phyloP scores from a whole-genome alignment of 2,113 vertebrate genomes.

The Sula dactylatra region DNA sequence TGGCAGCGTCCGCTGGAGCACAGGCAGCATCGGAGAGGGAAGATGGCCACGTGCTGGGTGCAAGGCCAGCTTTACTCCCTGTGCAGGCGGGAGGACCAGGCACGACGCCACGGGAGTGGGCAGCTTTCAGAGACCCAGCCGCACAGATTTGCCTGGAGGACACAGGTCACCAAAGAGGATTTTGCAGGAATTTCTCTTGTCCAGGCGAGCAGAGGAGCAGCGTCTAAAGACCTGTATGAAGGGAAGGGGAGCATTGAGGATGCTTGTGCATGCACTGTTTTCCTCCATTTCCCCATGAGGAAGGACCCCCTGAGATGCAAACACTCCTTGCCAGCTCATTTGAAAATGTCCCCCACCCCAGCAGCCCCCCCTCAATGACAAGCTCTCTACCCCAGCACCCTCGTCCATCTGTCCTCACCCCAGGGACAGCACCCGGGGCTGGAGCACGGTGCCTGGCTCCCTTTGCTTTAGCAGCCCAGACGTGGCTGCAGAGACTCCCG shows the following conservation, averaged over 20 bases:
- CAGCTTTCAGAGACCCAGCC: neutral
- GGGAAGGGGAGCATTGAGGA: neutral
- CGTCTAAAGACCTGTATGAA: neutral
- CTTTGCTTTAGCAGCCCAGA: neutral
- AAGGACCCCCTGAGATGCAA: neutral
- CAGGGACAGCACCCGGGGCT: too few relatives aligned
- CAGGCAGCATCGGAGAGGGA: neutral
- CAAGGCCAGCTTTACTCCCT: neutral
- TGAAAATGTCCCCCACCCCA: neutral
- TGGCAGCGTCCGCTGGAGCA: neutral
- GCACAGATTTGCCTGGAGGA: neutral
- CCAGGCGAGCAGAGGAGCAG: neutral
- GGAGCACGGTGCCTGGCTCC: rapidly evolving
- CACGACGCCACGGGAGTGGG: neutral
- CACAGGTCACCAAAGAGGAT: neutral
- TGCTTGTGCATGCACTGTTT: neutral
- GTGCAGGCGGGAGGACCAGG: neutral
- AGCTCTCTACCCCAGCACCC: neutral
- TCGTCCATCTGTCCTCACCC: rapidly evolving
- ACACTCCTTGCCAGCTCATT: neutral
- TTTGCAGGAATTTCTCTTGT: neutral
- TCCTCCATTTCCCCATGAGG: neutral
- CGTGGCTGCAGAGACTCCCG: rapidly evolving
- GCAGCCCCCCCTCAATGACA: neutral
- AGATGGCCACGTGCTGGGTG: neutral